Evolutionary conservation across 2,888 invertebrate genomes (phyloP), one percentile per base, ranked within the genome.

Genomic region (Acanthoscelides obtectus): DNA sequence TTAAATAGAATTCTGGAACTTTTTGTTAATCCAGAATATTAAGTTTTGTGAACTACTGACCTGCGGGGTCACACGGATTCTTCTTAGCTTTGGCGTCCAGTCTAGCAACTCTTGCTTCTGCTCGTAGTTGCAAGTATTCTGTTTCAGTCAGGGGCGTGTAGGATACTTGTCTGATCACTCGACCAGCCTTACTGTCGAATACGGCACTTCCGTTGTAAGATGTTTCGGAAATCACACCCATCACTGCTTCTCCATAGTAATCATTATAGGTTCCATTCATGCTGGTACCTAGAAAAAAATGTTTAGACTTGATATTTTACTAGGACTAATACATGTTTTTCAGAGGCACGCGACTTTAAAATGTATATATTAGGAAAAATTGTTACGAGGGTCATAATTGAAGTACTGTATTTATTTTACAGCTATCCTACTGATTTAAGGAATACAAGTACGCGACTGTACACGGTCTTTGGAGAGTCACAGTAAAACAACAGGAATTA

Each of bases 161-260:
- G 70, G 81, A 83, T 2, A 84, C 81, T 76, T 85, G 83, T 70
- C 79, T 79, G 19, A 87, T 79, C 19, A 84, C 83, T 70, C 79
- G 79, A 68, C 86, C 86, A 0, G 85, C 85, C 4, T 81, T 81
- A 80, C 87, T 86, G 21, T 84, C 80, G 68, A 81, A 79, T 0
- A 88, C 81, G 0, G 84, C 85, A 6, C 83, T 80, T 20, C 83
- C 79, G 77, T 88, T 86, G 79, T 88, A 88, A 0, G 75, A 68
- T 19, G 84, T 83, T 21, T 81, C 82, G 27, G 81, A 81, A 22
- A 83, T 80, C 69, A 85, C 84, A 27, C 82, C 80, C 74, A 80
- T 78, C 0, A 86, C 86, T 1, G 82, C 80, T 69, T 86, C 85
- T 0, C 87, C 87, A 74, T 84, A 86, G 76, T 86, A 87, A 2